Percentiles rank a stretch among this genome's conserved stretches.
Evolutionary conservation across 2,888 invertebrate genomes (phyloP).

Genomic region (Didymodactylos carnosus): DNA sequence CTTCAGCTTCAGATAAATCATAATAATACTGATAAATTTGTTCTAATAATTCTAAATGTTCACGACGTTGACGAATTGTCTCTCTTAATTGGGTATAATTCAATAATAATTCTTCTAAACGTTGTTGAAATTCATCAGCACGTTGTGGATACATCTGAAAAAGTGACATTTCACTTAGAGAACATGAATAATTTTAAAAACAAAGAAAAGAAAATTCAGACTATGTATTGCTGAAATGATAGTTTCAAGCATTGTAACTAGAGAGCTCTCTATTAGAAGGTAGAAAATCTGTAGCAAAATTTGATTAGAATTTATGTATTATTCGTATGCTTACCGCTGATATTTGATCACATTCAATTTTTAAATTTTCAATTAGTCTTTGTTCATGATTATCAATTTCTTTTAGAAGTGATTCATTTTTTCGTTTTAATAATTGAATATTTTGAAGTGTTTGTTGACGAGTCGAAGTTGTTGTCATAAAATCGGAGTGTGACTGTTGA

Average conservation of each 20-base stretch:
- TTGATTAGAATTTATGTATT: no score
- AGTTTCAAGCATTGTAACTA: no score
- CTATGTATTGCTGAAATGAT: no score
- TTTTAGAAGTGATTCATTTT: conserved; percentile 69
- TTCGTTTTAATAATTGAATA: conserved; percentile 90
- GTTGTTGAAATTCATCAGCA: conserved; percentile 60
- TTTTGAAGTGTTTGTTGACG: conserved; percentile 57
- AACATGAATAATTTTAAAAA: no score
- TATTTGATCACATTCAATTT: no score
- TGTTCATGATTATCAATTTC: conserved; percentile 97
- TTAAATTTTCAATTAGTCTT: conserved; percentile 39
- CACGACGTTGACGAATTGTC: conserved; percentile 70
- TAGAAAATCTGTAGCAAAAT: no score
- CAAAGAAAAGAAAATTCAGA: no score
- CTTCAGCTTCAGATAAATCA: conserved; percentile 94
- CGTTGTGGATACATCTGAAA: conserved; percentile 47
- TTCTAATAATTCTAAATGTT: conserved; percentile 64
- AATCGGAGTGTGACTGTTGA: conserved; percentile 52
- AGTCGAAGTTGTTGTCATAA: conserved; percentile 68
- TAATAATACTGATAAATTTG: conserved; percentile 89
- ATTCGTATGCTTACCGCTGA: no score
- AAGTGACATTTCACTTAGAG: no score
- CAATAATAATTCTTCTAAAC: conserved; percentile 68
- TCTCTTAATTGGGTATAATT: conserved; percentile 88
- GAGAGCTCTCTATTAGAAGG: no score